Conservation (phyloP, 1,140 invertebrate genomes). For the Cataglyphis hispanica region DNA sequence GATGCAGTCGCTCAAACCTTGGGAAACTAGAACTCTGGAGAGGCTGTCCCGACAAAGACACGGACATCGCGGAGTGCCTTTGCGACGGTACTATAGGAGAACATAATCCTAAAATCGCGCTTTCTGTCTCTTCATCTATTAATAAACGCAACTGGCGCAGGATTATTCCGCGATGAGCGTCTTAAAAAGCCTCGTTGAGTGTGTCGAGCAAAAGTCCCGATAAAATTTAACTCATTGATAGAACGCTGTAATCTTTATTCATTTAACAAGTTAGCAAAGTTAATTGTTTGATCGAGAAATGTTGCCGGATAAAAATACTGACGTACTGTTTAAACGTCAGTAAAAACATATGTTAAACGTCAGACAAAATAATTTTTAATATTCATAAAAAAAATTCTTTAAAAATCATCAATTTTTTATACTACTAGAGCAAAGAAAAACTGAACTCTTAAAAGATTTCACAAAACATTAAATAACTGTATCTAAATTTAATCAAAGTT, state of each 20-base stretch:
- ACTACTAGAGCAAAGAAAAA: no score
- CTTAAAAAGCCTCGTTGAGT: background rate
- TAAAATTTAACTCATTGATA: no score
- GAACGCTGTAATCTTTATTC: background rate
- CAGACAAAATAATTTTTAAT: no score
- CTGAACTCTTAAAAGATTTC: background rate
- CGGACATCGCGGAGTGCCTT: constrained; percentile 40
- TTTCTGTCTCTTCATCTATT: constrained; percentile 19
- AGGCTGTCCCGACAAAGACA: constrained; percentile 64
- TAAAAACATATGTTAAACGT: no score
- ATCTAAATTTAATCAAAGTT: no score
- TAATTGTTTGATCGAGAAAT: background rate
- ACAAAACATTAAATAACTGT: background rate
- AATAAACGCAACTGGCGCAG: constrained; percentile 33
- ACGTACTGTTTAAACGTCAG: no score
- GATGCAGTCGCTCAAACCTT: constrained; percentile 69
- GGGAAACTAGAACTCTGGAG: constrained; percentile 73
- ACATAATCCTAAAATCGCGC: background rate
- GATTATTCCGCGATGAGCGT: background rate
- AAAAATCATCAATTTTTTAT: no score
- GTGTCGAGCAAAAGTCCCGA: no score
- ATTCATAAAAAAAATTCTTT: no score
- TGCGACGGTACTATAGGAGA: constrained; percentile 60
- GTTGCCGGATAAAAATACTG: background rate
- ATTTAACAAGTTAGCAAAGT: no score